Percentiles rank a stretch among this genome's conserved stretches.
phyloP scores from a whole-genome alignment of 2,797 vertebrate genomes.

The Chaunax sp. region DNA sequence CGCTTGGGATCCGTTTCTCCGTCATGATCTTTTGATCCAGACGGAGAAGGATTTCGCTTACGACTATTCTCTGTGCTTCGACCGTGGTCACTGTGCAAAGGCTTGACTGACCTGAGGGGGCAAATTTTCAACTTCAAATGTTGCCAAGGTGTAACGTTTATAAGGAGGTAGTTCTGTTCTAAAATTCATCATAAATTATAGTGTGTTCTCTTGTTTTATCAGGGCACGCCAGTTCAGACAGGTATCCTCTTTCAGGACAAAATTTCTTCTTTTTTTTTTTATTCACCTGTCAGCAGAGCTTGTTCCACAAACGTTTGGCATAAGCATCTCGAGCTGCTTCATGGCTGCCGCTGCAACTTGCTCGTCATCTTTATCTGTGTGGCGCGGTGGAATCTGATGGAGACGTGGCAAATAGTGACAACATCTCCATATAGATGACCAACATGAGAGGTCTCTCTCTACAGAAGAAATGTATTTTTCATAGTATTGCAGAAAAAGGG shows the following conservation, averaged over 20 bases:
- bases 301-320: slow-evolving; percentile 82
- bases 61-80: slow-evolving; percentile 66
- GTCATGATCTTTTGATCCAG: slow-evolving; percentile 68
- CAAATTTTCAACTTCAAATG: not conserved
- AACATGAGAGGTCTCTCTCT: not conserved
- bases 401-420: not conserved
- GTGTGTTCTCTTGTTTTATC: too few species aligned
- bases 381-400: slow-evolving; percentile 14
- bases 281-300: slow-evolving; percentile 73
- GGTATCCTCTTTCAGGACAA: not conserved
- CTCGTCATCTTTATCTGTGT: slow-evolving; percentile 85
- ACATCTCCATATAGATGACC: not conserved
- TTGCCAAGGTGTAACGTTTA: too few species aligned
- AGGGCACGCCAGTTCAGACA: not conserved
- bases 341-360: slow-evolving; percentile 91
- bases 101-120: slow-evolving; percentile 56
- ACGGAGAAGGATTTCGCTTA: slow-evolving; percentile 57
- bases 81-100: slow-evolving; percentile 77
- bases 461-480: too few species aligned
- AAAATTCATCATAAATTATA: not conserved
- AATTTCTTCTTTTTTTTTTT: slow-evolving; percentile 55
- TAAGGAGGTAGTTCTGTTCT: not conserved
- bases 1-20: slow-evolving; percentile 64
- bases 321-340: slow-evolving; percentile 91
- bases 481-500: too few species aligned